Evolutionary conservation across 2,888 invertebrate species (phyloP), one percentile per base, ranked within the genome.

Genomic region (Incurvaria masculella): DNA sequence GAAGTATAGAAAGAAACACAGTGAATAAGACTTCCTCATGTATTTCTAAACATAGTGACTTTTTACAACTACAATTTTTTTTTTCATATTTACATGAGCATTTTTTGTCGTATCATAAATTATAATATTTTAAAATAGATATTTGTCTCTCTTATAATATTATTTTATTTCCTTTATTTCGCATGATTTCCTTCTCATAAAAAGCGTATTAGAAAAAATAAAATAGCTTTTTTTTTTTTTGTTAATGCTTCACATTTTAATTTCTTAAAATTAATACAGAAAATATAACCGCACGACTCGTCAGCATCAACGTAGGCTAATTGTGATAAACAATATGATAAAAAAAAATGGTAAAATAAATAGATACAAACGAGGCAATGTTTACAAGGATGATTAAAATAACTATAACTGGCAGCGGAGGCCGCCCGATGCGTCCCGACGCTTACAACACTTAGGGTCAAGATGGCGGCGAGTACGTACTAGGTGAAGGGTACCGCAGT

Each of bases 91-190:
- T 33, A 33, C 33, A 42, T 18, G 23, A 42, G 21, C 16, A 21
- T 21, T 42, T 16, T 42, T 21, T 42, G 17, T 18, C 17, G 16
- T 23, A 18, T 42, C 18, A 21, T 42, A 16, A 42, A 42, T 21
- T 17, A 42, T 21, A 42, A 18, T 42, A 21, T 19, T 21, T 42
- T 42, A 42, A 42, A 16, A 42, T 42, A 17, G 14, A 42, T 42
- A 42, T 42, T 16, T 21, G 21, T 21, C 21, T 21, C 21, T 18
- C 2, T 42, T 17, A 2, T 21, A 4, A 18, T 21, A 21, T 42
- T 17, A 20, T 26, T 43, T 11, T 17, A 10, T 26, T n/a, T n/a
- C n/a, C n/a, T 17, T 21, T 21, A 8, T 3, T 20, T 17, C 26
- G 16, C 26, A 16, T 16, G 19, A 26, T 10, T 43, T 10, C 20